Conservation (phyloP, 2,888 invertebrate species). For the Lordiphosa fenestrarum region DNA sequence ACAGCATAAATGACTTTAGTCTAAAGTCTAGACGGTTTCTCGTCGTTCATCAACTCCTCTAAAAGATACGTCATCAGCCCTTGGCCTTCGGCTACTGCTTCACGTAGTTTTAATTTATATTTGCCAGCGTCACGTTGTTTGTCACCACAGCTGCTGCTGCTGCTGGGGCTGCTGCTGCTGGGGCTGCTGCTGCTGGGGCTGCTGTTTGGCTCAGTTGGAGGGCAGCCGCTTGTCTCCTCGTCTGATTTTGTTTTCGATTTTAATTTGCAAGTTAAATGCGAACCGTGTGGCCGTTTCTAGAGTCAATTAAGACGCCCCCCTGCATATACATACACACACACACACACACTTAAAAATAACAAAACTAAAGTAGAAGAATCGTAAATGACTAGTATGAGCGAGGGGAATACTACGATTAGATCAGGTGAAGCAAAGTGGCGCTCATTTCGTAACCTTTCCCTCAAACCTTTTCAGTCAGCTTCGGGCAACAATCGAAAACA, state of each 20-base stretch:
- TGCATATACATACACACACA: constrained; percentile 4
- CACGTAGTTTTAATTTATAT: constrained; percentile 18
- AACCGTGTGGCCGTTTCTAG: constrained; percentile 17
- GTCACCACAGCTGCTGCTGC: constrained; percentile 34
- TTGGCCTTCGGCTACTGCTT: constrained; percentile 26
- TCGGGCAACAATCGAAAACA: constrained; percentile 1
- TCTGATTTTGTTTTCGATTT: constrained; percentile 39
- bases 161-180: no score
- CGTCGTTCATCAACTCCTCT: background rate
- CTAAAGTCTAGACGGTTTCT: constrained; percentile 27
- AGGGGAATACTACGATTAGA: constrained; percentile 46
- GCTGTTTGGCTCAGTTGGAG: constrained; percentile 47
- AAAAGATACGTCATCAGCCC: constrained; percentile 22
- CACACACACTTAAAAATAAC: background rate
- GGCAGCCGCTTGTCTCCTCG: constrained; percentile 18
- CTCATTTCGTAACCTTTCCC: background rate
- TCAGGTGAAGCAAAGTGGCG: constrained; percentile 17
- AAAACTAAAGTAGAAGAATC: constrained; percentile 28
- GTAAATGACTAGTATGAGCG: constrained; percentile 43
- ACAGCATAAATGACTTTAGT: background rate
- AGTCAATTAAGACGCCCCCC: background rate
- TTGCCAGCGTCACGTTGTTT: constrained; percentile 19
- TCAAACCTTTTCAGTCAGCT: background rate
- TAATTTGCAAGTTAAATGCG: constrained; percentile 72
- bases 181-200: no score